Evolutionary conservation across 2,797 vertebrate genomes (phyloP).

Genomic region (Enteromius mattozi): DNA sequence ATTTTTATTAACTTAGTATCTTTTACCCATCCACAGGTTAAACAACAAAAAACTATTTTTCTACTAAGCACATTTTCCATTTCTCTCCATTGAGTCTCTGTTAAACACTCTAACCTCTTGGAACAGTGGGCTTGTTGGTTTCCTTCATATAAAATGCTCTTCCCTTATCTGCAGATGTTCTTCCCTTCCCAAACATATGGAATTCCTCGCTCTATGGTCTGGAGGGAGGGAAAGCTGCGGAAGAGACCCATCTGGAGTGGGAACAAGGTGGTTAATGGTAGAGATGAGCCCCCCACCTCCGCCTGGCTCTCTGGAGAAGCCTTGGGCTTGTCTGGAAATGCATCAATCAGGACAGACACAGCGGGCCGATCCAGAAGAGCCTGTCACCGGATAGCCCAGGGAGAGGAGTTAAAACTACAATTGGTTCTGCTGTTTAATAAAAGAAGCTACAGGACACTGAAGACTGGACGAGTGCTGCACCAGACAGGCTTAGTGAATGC

Average conservation of each 20-base stretch:
- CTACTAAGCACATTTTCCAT: neutral
- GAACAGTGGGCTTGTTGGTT: conserved; percentile 53
- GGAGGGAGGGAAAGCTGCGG: conserved; percentile 47
- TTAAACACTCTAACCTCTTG: conserved; percentile 57
- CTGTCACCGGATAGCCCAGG: conserved; percentile 44
- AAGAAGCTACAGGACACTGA: conserved; percentile 31
- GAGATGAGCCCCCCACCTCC: conserved; percentile 31
- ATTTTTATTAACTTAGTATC: neutral
- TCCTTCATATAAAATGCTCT: conserved; percentile 59
- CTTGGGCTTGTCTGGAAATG: conserved; percentile 38
- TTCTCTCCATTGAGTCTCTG: conserved; percentile 45
- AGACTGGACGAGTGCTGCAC: conserved; percentile 28
- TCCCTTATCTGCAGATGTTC: conserved; percentile 68
- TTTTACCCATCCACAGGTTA: neutral
- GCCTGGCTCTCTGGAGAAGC: conserved; percentile 33
- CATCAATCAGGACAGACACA: conserved; percentile 45
- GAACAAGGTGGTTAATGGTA: conserved; percentile 42
- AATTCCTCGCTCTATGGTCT: conserved; percentile 61
- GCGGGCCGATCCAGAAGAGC: conserved; percentile 30
- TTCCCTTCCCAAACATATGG: conserved; percentile 64
- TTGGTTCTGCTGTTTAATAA: conserved; percentile 41
- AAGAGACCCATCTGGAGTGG: conserved; percentile 61
- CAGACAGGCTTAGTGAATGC: conserved; percentile 10
- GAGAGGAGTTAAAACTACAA: conserved; percentile 42
- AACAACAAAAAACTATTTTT: neutral